Conservation (phyloP, 2,888 invertebrate genomes). For the Acrocyrtus sp. region DNA sequence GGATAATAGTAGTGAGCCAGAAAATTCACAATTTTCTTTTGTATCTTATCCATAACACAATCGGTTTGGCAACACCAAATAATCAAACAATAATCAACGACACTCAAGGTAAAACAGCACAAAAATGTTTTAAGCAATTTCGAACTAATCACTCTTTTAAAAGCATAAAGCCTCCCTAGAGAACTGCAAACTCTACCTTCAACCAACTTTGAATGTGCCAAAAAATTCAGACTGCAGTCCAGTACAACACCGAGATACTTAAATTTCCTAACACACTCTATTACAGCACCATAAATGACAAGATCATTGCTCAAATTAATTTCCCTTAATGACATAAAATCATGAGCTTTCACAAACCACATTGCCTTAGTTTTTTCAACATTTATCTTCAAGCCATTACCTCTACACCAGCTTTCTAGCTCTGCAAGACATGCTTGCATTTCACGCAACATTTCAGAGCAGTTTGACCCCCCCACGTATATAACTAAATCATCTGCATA, state of each 20-base stretch:
- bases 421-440: background rate
- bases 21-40: background rate
- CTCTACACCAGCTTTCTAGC: background rate
- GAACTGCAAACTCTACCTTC: background rate
- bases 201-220: background rate
- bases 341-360: background rate
- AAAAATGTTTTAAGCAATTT: background rate
- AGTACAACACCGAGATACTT: background rate
- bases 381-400: background rate
- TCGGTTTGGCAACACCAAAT: background rate
- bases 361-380: background rate
- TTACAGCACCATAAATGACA: background rate
- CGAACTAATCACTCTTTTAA: background rate
- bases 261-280: background rate
- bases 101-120: background rate
- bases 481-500: slow-evolving; percentile 1
- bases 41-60: background rate
- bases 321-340: background rate
- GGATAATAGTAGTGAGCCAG: background rate
- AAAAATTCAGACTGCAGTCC: background rate
- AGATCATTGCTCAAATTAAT: background rate
- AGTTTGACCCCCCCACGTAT: background rate
- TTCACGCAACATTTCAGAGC: background rate
- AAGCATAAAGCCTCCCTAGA: background rate
- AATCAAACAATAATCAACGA: background rate